Base-by-base conservation (phyloP, 2,113 vertebrate genomes). In the Leucoraja erinaceus region DNA sequence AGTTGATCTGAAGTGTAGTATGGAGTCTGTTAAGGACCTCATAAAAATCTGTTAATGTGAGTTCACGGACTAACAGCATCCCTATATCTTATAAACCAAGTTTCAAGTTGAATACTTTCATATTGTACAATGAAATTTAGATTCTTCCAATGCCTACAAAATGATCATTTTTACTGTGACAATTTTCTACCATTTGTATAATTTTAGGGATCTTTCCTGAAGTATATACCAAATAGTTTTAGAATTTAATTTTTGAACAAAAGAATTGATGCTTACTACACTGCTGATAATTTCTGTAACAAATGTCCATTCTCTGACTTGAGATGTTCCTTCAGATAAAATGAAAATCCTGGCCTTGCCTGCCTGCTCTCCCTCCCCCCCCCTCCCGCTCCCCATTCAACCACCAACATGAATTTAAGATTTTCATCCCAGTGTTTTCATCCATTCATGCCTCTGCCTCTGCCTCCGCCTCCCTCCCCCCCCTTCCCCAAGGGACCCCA, bases 241-340 rank as follows among this genome's bases (percentile, higher is more conserved):
- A 86, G 28, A 16, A 63, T 86, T 86, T 3, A 16, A 86, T n/a
- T 86, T 86, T 59, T n/a, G 28, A 86, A 4, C 83, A 86, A 31
- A 86, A 84, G 28, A 25, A 16, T 63, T 86, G 56, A 61, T n/a
- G 56, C 31, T 86, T 28, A 31, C 28, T 61, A 54, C 16, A 54
- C 14, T 79, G 31, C 33, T 47, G 33, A 47, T 28, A 54, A 10
- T 7, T 59, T 83, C 22, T 4, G 56, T 54, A 47, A 81, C 38
- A 79, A 47, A 81, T 22, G 38, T 81, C 38, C 18, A 7, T 81
- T 59, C 81, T 12, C 25, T 59, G n/a, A 28, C 6, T 61, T n/a
- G n/a, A 83, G 25, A 83, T 61, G 25, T 86, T 86, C 56, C 22
- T 86, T 86, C 25, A 86, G 25, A 28, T 59, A 86, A 86, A 86